Evolutionary conservation across 2,797 vertebrate species (phyloP).

Genomic region (Hippoglossus hippoglossus): DNA sequence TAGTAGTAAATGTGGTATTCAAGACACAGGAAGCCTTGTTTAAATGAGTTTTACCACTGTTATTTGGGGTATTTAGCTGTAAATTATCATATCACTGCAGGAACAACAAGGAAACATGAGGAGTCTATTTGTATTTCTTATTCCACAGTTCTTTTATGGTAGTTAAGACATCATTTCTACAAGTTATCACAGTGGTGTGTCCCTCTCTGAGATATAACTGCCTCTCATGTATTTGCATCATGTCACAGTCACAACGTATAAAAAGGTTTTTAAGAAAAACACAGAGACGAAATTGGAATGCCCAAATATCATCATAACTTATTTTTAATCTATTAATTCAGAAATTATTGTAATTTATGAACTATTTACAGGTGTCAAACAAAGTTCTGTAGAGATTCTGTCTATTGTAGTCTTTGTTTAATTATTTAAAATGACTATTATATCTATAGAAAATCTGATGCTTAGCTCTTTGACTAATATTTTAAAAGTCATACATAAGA

Average conservation of each 20-base stretch:
- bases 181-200: conserved; percentile 8
- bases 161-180: background rate
- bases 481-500: no score
- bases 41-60: no score
- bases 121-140: background rate
- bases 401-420: no score
- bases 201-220: background rate
- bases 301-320: no score
- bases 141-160: background rate
- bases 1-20: conserved; percentile 9
- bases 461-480: no score
- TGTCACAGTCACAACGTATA: background rate
- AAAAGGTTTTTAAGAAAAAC: background rate
- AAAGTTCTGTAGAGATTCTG: no score
- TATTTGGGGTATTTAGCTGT: background rate
- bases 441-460: no score
- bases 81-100: background rate
- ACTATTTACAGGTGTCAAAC: no score
- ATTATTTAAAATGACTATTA: no score
- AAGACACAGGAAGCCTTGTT: background rate
- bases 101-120: background rate
- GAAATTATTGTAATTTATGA: no score
- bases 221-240: background rate
- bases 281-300: background rate
- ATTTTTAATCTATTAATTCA: no score